A percentile compares a stretch with the other conserved stretches of the same genome.
These are phyloP conservation scores for Aphyosemion australe DNA, from an alignment of 2,113 vertebrate genomes.

Conservation along the genomic window DNA sequence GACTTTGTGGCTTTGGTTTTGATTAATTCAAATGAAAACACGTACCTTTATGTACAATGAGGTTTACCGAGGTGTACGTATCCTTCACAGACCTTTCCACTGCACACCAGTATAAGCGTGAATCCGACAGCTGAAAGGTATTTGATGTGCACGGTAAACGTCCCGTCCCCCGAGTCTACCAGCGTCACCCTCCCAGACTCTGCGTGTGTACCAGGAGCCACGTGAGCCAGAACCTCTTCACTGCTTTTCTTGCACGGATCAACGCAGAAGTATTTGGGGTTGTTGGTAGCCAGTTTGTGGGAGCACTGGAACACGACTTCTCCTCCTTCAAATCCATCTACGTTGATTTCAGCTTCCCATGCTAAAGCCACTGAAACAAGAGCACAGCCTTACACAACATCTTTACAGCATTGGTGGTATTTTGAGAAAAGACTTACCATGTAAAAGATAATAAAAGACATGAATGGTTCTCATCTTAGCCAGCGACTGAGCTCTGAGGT, in stretches of 20 bases:
- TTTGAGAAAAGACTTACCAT: slow-evolving; percentile 20
- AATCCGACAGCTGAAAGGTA: slow-evolving; percentile 49
- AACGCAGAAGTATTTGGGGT: slow-evolving; percentile 61
- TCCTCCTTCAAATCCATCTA: slow-evolving; percentile 26
- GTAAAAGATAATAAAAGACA: slow-evolving; percentile 31
- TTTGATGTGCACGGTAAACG: slow-evolving; percentile 49
- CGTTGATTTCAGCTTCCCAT: background rate
- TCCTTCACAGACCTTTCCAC: slow-evolving; percentile 31
- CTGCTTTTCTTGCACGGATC: slow-evolving; percentile 1
- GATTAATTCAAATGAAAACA: background rate
- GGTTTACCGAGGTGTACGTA: slow-evolving; percentile 30
- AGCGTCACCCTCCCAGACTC: slow-evolving; percentile 18
- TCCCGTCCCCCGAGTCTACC: slow-evolving; percentile 24
- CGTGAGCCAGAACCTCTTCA: slow-evolving; percentile 18
- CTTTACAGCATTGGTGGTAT: background rate
- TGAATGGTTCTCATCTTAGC: slow-evolving; percentile 38
- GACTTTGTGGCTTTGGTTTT: no score
- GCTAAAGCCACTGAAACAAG: slow-evolving; percentile 21
- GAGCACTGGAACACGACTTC: slow-evolving; percentile 43
- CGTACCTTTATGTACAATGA: slow-evolving; percentile 43
- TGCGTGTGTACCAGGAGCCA: background rate
- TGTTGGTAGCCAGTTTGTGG: background rate
- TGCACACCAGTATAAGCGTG: slow-evolving; percentile 45
- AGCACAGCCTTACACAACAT: background rate
- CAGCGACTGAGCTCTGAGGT: background rate